Conservation (phyloP, 2,888 invertebrate species). For the Toxonevra muliebris region DNA sequence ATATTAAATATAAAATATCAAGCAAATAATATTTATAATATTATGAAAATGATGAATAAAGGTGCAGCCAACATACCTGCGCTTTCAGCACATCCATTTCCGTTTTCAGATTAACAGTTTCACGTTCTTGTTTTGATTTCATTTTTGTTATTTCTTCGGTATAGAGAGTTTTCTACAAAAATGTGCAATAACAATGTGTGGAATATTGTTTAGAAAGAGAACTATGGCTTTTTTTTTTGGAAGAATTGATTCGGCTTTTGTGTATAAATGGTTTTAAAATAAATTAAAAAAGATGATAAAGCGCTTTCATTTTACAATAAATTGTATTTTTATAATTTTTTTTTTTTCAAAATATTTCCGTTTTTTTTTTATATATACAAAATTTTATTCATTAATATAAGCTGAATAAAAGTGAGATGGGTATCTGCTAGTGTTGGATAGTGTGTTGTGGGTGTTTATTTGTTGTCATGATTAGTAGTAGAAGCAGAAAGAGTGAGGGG, state of each 20-base stretch:
- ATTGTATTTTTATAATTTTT: too few relatives aligned
- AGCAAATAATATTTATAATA: neutral
- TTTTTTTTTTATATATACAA: too few relatives aligned
- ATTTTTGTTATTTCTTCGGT: conserved; percentile 61
- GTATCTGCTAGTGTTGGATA: neutral
- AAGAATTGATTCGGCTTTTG: neutral
- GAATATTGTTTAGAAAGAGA: neutral
- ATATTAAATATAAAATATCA: conserved; percentile 1
- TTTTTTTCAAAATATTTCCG: too few relatives aligned
- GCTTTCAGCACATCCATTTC: conserved; percentile 49
- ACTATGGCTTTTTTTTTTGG: neutral
- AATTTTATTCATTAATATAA: neutral
- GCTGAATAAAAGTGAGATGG: neutral
- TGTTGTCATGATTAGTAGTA: neutral
- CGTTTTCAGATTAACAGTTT: conserved; percentile 45
- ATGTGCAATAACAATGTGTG: neutral
- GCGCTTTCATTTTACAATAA: too few relatives aligned
- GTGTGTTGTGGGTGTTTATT: neutral
- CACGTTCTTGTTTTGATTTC: conserved; percentile 61
- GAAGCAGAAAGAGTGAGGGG: neutral
- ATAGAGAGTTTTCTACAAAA: conserved; percentile 59
- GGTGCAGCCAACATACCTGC: conserved; percentile 49
- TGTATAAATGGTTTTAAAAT: too few relatives aligned
- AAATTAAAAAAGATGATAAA: too few relatives aligned
- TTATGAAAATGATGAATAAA: neutral